These are phyloP conservation scores for Andrena hattorfiana DNA, from an alignment of 2,888 invertebrate genomes.

Conservation along the genomic window DNA sequence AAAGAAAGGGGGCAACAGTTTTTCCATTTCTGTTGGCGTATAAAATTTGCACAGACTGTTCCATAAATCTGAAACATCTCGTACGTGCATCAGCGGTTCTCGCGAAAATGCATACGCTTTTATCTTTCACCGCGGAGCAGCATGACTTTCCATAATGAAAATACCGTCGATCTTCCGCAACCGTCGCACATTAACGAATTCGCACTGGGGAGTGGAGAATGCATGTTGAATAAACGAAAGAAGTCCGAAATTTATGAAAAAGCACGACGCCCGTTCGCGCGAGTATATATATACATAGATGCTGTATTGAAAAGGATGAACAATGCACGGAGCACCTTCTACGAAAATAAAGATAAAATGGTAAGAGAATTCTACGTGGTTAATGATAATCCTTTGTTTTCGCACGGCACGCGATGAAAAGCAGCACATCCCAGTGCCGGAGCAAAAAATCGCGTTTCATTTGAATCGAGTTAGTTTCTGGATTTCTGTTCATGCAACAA, in stretches of 20 bases:
- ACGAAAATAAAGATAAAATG: constrained; percentile 4
- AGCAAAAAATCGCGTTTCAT: not conserved
- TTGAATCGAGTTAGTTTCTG: not conserved
- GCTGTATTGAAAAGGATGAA: not conserved
- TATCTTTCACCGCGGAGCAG: constrained; percentile 45
- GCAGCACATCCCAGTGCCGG: not conserved
- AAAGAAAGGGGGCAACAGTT: too few species aligned
- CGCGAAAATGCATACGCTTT: constrained; percentile 50
- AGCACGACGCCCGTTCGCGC: not conserved
- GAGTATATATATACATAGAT: not conserved
- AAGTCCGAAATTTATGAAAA: not conserved
- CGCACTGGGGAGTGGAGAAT: not conserved
- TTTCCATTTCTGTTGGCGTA: too few species aligned
- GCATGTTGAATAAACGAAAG: not conserved
- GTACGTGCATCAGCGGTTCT: not conserved
- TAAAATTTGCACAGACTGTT: not conserved
- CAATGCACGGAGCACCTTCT: not conserved
- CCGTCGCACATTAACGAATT: not conserved
- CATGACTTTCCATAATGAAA: constrained; percentile 60
- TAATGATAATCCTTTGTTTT: constrained; percentile 16
- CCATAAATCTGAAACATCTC: not conserved
- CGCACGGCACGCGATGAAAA: not conserved
- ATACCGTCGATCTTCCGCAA: constrained; percentile 38
- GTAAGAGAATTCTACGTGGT: not conserved
- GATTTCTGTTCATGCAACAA: not conserved